phyloP scores from a whole-genome alignment of 2,113 vertebrate genomes.

The Scomber colias region DNA sequence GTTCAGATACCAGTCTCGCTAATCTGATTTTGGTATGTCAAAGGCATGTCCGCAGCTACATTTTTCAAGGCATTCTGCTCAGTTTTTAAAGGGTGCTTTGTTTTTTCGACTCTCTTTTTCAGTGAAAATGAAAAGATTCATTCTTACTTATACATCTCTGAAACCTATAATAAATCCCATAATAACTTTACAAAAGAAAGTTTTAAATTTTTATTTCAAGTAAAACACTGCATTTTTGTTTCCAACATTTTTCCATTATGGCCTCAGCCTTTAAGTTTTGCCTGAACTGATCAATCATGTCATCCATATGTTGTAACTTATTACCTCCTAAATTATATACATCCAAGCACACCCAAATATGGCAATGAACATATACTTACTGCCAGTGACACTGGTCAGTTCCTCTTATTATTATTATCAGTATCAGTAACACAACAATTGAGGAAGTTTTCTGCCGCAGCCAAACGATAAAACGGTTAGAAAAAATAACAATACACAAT shows the following conservation, averaged over 20 bases:
- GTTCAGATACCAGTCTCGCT: not conserved
- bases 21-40: conserved; percentile 11
- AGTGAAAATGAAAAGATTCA: no score
- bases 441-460: not conserved
- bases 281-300: not conserved
- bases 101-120: not conserved
- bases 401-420: not conserved
- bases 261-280: not conserved
- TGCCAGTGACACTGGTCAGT: not conserved
- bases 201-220: no score
- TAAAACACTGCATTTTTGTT: not conserved
- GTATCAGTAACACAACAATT: not conserved
- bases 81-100: not conserved
- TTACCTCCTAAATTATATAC: not conserved
- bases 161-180: not conserved
- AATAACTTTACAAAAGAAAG: not conserved
- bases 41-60: not conserved
- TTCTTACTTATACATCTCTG: not conserved
- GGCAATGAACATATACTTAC: not conserved
- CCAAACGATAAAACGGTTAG: not conserved
- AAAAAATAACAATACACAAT: no score
- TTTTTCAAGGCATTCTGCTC: not conserved
- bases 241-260: not conserved
- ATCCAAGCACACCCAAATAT: not conserved
- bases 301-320: not conserved